Evolutionary conservation across 2,888 invertebrate genomes (phyloP).

Genomic region (Drosophila pegasa): DNA sequence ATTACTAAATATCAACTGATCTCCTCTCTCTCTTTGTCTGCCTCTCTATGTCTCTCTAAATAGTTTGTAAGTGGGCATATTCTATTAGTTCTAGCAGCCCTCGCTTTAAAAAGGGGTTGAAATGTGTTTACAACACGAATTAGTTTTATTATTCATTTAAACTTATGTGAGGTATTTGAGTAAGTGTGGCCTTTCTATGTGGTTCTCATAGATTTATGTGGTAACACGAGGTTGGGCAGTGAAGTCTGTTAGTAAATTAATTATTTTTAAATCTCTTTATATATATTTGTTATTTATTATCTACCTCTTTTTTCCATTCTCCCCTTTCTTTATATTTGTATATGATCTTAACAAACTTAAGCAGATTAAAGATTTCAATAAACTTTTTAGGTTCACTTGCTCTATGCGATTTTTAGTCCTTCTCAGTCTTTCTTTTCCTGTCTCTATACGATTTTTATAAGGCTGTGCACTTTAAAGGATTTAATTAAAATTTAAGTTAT

Average conservation of each 20-base stretch:
- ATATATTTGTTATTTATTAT: too few species aligned
- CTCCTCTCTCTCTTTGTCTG: neutral
- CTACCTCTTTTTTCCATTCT: too few species aligned
- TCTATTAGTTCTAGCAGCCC: constrained; percentile 1
- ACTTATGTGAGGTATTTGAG: neutral
- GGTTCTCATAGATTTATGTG: neutral
- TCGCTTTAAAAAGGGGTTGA: neutral
- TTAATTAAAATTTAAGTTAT: too few species aligned
- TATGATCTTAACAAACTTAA: too few species aligned
- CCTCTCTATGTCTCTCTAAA: neutral
- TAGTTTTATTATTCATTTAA: constrained; percentile 4
- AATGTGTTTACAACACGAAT: constrained; percentile 9
- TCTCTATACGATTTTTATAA: too few species aligned
- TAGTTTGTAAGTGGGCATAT: constrained; percentile 8
- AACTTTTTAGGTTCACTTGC: neutral
- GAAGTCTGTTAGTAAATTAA: neutral
- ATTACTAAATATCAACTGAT: constrained; percentile 36
- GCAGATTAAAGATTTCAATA: neutral
- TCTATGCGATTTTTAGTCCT: too few species aligned
- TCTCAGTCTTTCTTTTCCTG: too few species aligned
- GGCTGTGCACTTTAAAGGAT: too few species aligned
- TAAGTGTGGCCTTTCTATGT: neutral
- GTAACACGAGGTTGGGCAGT: too few species aligned
- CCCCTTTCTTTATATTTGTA: too few species aligned
- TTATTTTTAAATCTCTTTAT: too few species aligned